These are phyloP conservation scores for Rhodinocichla rosea DNA, from an alignment of 2,113 vertebrate species.

Conservation along the genomic window DNA sequence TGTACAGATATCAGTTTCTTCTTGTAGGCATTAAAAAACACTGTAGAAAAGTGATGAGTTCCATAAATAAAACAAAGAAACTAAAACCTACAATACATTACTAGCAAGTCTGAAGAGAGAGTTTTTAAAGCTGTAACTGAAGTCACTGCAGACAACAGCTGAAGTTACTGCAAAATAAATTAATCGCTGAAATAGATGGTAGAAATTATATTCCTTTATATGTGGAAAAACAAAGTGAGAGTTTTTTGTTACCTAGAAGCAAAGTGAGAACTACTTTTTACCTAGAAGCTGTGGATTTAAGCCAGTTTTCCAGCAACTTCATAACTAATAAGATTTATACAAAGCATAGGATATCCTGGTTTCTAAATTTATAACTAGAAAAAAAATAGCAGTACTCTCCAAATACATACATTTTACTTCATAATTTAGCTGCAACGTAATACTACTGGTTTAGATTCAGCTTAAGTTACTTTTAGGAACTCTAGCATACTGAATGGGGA, in stretches of 20 bases:
- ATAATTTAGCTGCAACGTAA: background rate
- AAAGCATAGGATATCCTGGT: background rate
- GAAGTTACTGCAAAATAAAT: constrained; percentile 24
- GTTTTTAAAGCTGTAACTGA: background rate
- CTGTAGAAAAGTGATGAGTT: background rate
- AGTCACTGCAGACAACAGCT: background rate
- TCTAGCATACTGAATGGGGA: background rate
- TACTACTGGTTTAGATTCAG: background rate
- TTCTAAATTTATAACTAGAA: constrained; percentile 34
- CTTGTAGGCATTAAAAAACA: background rate
- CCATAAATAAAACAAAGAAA: background rate
- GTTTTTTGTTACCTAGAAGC: background rate
- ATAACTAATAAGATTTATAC: constrained; percentile 29
- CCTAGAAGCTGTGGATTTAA: background rate
- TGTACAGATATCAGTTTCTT: background rate
- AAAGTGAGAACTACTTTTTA: constrained; percentile 2
- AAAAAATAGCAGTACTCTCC: background rate
- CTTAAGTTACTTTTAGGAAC: background rate
- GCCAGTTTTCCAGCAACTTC: constrained; percentile 40
- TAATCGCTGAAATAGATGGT: background rate
- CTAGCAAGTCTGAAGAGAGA: background rate
- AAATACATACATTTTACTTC: background rate
- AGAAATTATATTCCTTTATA: background rate
- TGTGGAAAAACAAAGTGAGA: background rate
- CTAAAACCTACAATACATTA: background rate